phyloP scores from a whole-genome alignment of 92 coral and sea anemone species.

The Metridium senile region DNA sequence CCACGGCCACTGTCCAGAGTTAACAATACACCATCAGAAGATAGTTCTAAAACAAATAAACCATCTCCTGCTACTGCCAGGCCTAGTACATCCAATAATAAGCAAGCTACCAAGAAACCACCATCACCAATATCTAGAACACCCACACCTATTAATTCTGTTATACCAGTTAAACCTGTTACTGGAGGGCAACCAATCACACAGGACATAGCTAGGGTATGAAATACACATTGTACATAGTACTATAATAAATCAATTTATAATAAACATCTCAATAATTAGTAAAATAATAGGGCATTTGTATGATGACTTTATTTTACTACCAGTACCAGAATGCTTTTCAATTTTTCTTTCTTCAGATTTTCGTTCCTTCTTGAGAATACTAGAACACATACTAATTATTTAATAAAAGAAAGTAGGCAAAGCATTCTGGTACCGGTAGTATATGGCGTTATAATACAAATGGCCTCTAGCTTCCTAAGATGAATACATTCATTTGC shows the following conservation, averaged over 20 bases:
- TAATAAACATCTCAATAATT: neutral
- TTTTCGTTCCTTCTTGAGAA: too few relatives aligned
- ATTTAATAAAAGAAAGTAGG: too few relatives aligned
- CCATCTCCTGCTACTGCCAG: neutral
- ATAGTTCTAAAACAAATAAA: neutral
- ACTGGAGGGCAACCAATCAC: conserved; percentile 76
- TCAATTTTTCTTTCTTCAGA: too few relatives aligned
- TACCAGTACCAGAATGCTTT: too few relatives aligned
- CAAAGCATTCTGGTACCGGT: too few relatives aligned
- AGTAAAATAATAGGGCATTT: too few relatives aligned
- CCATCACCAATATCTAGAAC: neutral
- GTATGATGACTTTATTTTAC: too few relatives aligned
- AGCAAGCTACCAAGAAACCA: neutral
- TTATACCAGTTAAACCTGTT: conserved; percentile 37
- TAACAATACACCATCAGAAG: neutral
- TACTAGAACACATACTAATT: too few relatives aligned
- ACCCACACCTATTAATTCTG: conserved; percentile 24
- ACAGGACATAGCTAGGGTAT: conserved; percentile 59
- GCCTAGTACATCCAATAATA: neutral
- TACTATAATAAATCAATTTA: neutral
- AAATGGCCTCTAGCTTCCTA: too few relatives aligned
- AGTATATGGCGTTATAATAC: too few relatives aligned
- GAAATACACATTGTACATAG: neutral
- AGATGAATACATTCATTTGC: neutral
- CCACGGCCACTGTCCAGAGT: conserved; percentile 1